Evolutionary conservation across 2,113 vertebrate genomes (phyloP).

Genomic region (Dasypus novemcinctus): DNA sequence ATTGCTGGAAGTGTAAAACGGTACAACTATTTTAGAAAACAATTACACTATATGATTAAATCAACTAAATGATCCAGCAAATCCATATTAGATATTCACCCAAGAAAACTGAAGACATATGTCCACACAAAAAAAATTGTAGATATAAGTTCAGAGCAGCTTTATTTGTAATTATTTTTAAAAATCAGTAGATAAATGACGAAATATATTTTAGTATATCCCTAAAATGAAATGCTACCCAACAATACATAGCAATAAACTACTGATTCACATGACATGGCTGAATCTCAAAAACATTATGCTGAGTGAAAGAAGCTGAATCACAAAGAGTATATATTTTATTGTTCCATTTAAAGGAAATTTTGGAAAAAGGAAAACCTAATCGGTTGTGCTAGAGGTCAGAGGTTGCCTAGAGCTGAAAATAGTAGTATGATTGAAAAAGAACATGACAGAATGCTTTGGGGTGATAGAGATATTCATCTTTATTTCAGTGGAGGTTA

Average conservation of each 20-base stretch:
- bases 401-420: neutral
- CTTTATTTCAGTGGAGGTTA: neutral
- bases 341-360: neutral
- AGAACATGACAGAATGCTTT: neutral
- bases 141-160: neutral
- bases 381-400: neutral
- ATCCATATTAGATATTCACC: neutral
- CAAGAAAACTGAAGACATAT: neutral
- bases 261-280: neutral
- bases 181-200: neutral
- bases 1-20: neutral
- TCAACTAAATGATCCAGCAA: neutral
- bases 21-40: neutral
- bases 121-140: neutral
- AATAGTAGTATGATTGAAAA: neutral
- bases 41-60: neutral
- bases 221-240: neutral
- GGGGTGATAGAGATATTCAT: neutral
- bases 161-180: neutral
- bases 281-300: neutral
- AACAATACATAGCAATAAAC: neutral
- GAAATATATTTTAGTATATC: neutral
- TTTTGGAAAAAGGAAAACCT: neutral
- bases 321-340: neutral
- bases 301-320: neutral